These are phyloP conservation scores for Lepidurus packardi DNA, from an alignment of 1,140 invertebrate genomes.

Conservation along the genomic window DNA sequence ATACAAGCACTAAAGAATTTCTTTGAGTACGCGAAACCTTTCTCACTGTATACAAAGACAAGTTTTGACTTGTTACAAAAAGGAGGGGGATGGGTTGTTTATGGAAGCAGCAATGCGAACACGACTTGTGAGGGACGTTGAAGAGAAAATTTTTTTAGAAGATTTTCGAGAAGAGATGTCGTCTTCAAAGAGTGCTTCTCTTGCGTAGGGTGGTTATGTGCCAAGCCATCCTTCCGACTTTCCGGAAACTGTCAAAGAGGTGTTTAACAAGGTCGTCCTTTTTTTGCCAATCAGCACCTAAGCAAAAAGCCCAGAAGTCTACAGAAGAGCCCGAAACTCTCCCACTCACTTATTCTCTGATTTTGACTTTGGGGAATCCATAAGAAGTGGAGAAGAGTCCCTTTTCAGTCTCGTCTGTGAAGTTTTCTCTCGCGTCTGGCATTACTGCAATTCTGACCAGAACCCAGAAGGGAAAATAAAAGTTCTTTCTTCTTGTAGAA, in stretches of 20 bases:
- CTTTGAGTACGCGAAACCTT: too few species aligned
- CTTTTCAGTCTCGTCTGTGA: neutral
- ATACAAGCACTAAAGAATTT: too few species aligned
- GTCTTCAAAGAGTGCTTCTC: neutral
- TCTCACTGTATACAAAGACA: too few species aligned
- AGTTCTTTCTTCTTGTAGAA: neutral
- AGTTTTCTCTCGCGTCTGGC: neutral
- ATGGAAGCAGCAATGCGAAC: neutral
- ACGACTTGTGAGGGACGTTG: neutral
- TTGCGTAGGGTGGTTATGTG: neutral
- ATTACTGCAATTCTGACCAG: conserved; percentile 18
- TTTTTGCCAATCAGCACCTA: neutral
- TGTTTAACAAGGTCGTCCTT: neutral
- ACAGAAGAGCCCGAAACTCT: neutral
- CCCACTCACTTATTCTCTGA: neutral
- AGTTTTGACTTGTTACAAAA: too few species aligned
- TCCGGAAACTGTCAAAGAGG: neutral
- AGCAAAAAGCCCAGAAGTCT: neutral
- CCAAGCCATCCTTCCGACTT: neutral
- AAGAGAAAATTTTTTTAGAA: neutral
- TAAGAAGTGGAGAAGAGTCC: neutral
- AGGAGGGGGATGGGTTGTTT: too few species aligned
- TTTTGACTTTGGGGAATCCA: neutral
- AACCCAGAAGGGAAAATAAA: neutral
- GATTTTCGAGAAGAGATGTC: conserved; percentile 10